These are phyloP conservation scores for Oscheius sp. DNA, from an alignment of 2,888 invertebrate species.

Conservation along the genomic window DNA sequence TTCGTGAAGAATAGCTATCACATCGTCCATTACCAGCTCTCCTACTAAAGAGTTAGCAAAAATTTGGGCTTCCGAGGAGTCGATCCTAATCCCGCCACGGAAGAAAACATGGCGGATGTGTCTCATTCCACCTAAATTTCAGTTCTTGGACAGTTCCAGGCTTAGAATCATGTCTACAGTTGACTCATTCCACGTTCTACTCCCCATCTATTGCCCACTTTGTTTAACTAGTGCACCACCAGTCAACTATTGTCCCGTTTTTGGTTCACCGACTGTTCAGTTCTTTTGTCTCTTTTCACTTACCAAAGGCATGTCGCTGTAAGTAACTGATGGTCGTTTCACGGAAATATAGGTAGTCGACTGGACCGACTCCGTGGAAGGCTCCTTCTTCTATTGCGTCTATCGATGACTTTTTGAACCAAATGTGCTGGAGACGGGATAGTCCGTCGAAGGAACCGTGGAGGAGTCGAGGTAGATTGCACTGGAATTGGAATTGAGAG, in stretches of 20 bases:
- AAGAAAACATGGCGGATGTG: conserved; percentile 30
- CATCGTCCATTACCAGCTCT: conserved; percentile 33
- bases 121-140: conserved; percentile 20
- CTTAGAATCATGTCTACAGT: too few relatives aligned
- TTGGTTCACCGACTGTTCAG: conserved; percentile 14
- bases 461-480: conserved; percentile 14
- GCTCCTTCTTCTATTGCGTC: conserved; percentile 25
- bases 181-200: conserved; percentile 4
- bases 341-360: conserved; percentile 36
- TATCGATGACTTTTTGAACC: conserved; percentile 29
- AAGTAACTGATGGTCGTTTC: conserved; percentile 22
- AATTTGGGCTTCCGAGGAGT: conserved; percentile 21
- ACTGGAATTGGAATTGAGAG: not conserved
- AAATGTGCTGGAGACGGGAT: conserved; percentile 37
- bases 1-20: conserved; percentile 29
- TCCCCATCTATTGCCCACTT: not conserved
- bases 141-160: not conserved
- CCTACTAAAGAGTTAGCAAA: conserved; percentile 29
- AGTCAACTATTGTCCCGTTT: conserved; percentile 8
- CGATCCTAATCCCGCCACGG: conserved; percentile 30
- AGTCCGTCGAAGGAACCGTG: conserved; percentile 29
- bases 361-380: conserved; percentile 12
- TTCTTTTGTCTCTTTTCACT: not conserved
- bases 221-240: conserved; percentile 20
- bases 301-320: conserved; percentile 31